phyloP scores from a whole-genome alignment of 2,113 vertebrate species.

The Peromyscus maniculatus region DNA sequence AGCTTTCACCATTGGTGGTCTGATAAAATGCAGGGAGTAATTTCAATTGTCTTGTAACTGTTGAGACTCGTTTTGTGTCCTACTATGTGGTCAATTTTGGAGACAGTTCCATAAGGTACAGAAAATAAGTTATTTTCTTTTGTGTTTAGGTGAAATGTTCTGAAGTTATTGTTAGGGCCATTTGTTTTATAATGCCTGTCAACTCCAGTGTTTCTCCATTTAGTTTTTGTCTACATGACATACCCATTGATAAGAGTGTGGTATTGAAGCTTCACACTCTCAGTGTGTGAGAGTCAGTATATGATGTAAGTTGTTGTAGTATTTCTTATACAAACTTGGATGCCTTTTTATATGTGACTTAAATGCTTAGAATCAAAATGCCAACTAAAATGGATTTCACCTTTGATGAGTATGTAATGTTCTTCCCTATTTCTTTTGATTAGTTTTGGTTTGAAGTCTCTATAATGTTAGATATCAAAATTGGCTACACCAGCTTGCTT shows the following conservation, averaged over 20 bases:
- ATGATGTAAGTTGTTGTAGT: background rate
- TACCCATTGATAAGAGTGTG: accelerated
- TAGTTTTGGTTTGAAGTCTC: background rate
- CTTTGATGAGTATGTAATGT: background rate
- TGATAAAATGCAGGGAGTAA: no score
- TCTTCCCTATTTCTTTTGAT: background rate
- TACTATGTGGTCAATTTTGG: background rate
- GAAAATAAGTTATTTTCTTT: background rate
- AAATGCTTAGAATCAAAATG: background rate
- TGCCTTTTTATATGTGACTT: background rate
- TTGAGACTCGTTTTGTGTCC: background rate
- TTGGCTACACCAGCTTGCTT: background rate
- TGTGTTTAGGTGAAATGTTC: background rate
- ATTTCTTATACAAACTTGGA: background rate
- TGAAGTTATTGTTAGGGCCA: background rate
- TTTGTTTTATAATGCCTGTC: background rate
- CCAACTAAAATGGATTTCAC: background rate
- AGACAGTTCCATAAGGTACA: background rate
- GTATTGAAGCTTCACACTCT: background rate
- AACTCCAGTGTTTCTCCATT: background rate
- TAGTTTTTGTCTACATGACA: background rate
- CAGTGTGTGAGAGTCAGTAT: background rate
- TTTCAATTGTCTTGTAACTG: background rate
- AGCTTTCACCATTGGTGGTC: background rate
- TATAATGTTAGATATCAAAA: background rate